phyloP scores from a whole-genome alignment of 2,797 vertebrate genomes.

The Enteromius afrohamiltoni region DNA sequence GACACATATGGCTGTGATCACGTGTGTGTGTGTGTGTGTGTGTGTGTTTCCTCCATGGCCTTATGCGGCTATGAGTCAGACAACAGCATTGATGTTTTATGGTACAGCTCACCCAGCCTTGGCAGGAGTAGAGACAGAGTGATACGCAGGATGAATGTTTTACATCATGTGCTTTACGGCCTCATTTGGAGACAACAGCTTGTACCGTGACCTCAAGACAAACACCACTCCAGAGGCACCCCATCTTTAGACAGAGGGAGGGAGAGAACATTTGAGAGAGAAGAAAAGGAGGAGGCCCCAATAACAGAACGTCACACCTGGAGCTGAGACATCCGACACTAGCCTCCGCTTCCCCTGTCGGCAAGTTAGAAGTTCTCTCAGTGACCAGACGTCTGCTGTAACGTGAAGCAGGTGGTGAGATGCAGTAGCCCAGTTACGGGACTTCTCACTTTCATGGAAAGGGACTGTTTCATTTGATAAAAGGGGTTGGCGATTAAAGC shows the following conservation, averaged over 20 bases:
- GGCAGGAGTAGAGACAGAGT: conserved; percentile 66
- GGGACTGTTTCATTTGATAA: conserved; percentile 61
- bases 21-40: conserved; percentile 37
- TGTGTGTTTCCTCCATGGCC: conserved; percentile 67
- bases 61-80: conserved; percentile 71
- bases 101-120: conserved; percentile 67
- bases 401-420: conserved; percentile 58
- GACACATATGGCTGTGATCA: conserved; percentile 64
- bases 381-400: conserved; percentile 44
- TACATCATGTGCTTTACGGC: conserved; percentile 62
- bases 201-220: conserved; percentile 62
- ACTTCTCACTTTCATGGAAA: conserved; percentile 48
- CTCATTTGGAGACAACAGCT: conserved; percentile 65
- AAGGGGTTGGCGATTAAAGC: conserved; percentile 46
- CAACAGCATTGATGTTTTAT: conserved; percentile 68
- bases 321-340: conserved; percentile 27
- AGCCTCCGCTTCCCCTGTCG: neutral
- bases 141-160: conserved; percentile 60
- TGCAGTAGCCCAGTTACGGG: conserved; percentile 44
- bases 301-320: conserved; percentile 38
- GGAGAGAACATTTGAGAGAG: neutral
- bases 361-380: conserved; percentile 16
- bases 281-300: conserved; percentile 36
- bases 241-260: conserved; percentile 20
- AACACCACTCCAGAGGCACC: conserved; percentile 49